Evolutionary conservation across 2,888 invertebrate genomes (phyloP).

Genomic region (Lottia gigantea): DNA sequence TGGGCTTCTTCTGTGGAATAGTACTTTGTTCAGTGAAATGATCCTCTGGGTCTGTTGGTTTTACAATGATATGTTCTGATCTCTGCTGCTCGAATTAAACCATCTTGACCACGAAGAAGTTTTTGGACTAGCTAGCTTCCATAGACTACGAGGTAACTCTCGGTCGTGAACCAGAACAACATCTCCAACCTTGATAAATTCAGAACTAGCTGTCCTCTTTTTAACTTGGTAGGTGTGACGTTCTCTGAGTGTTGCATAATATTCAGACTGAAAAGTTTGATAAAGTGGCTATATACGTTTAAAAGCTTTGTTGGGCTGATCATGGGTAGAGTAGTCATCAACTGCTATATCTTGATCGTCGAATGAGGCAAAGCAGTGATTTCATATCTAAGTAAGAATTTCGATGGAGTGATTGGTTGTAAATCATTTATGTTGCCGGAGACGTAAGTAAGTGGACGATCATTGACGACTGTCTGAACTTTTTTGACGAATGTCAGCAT

Average conservation of each 20-base stretch:
- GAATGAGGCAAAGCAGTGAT: background rate
- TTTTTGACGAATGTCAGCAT: background rate
- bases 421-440: background rate
- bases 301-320: background rate
- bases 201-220: background rate
- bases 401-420: background rate
- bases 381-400: background rate
- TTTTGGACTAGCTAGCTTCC: background rate
- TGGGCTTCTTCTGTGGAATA: background rate
- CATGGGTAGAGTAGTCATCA: background rate
- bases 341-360: background rate
- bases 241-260: background rate
- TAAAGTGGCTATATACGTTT: background rate
- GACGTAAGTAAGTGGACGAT: background rate
- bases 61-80: background rate
- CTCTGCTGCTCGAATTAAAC: background rate
- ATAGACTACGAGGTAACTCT: background rate
- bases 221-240: background rate
- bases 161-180: background rate
- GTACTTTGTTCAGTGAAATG: background rate
- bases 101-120: background rate
- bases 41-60: background rate
- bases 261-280: background rate
- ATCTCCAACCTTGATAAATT: background rate
- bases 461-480: background rate